phyloP scores from a whole-genome alignment of 2,113 vertebrate genomes.

The Rhinichthys klamathensis region DNA sequence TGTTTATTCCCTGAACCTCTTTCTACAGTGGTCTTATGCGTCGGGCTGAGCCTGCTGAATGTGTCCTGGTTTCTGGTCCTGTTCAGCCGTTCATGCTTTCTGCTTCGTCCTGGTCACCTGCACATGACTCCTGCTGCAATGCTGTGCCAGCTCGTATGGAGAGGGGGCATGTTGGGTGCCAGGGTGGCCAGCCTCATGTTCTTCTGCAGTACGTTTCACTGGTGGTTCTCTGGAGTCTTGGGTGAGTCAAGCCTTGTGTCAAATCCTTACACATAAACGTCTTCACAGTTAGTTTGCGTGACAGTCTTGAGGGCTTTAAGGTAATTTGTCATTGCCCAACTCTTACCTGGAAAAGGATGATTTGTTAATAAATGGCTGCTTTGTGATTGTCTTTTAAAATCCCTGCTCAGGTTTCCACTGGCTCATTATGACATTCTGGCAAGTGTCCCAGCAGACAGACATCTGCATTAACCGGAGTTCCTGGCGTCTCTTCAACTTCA shows the following conservation, averaged over 20 bases:
- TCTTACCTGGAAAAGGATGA: constrained; percentile 1
- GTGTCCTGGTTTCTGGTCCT: constrained; percentile 84
- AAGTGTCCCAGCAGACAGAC: constrained; percentile 86
- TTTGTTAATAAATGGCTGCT: constrained; percentile 15
- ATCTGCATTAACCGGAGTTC: constrained; percentile 78
- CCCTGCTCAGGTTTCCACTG: constrained; percentile 81
- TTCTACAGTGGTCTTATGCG: constrained; percentile 74
- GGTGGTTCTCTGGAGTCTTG: constrained; percentile 81
- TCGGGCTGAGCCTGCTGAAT: constrained; percentile 79
- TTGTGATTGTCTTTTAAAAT: constrained; percentile 23
- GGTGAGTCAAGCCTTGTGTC: constrained; percentile 70
- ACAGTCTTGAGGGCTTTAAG: background rate
- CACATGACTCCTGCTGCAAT: constrained; percentile 72
- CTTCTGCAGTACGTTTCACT: constrained; percentile 79
- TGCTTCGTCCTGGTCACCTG: constrained; percentile 77
- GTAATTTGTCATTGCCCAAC: background rate
- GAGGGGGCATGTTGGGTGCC: constrained; percentile 83
- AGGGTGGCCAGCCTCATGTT: constrained; percentile 80
- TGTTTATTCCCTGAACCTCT: background rate
- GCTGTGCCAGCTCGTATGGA: constrained; percentile 86
- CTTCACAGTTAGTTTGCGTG: background rate
- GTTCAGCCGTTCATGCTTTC: constrained; percentile 71
- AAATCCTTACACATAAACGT: constrained; percentile 2
- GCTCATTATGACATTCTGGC: constrained; percentile 88
- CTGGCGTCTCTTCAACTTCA: constrained; percentile 83